Evolutionary conservation across 2,888 invertebrate genomes (phyloP).

Genomic region (Digitonthophagus gazella): DNA sequence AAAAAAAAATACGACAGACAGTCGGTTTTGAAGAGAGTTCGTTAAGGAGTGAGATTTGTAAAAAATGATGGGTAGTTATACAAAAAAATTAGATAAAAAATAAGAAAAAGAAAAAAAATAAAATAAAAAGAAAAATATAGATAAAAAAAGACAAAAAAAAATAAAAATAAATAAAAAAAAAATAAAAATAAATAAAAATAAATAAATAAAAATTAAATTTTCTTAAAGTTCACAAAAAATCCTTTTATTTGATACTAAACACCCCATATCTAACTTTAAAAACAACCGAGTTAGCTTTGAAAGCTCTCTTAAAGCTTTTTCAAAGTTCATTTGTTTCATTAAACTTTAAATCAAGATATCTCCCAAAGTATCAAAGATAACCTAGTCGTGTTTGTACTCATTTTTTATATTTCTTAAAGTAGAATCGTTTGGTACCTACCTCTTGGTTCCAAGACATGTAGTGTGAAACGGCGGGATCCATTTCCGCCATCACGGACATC

Average conservation of each 20-base stretch:
- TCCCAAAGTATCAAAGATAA: neutral
- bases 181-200: no score
- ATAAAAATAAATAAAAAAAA: no score
- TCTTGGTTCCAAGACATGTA: conserved; percentile 64
- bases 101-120: no score
- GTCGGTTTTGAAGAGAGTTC: no score
- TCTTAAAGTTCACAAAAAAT: no score
- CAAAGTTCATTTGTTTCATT: neutral
- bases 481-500: conserved; percentile 97
- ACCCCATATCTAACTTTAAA: neutral
- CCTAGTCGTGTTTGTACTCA: neutral
- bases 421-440: conserved; percentile 52
- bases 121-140: no score
- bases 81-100: no score
- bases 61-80: no score
- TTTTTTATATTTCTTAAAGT: neutral
- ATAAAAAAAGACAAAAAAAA: no score
- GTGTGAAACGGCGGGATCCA: conserved; percentile 81
- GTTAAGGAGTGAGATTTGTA: no score
- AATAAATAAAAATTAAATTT: no score
- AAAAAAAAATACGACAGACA: no score
- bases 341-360: conserved; percentile 2
- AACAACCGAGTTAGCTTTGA: conserved; percentile 5
- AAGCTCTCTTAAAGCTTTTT: neutral
- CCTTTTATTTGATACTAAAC: conserved; percentile 11